These are phyloP conservation scores for Malthinus seriepunctatus DNA, from an alignment of 2,888 invertebrate genomes.

Conservation along the genomic window DNA sequence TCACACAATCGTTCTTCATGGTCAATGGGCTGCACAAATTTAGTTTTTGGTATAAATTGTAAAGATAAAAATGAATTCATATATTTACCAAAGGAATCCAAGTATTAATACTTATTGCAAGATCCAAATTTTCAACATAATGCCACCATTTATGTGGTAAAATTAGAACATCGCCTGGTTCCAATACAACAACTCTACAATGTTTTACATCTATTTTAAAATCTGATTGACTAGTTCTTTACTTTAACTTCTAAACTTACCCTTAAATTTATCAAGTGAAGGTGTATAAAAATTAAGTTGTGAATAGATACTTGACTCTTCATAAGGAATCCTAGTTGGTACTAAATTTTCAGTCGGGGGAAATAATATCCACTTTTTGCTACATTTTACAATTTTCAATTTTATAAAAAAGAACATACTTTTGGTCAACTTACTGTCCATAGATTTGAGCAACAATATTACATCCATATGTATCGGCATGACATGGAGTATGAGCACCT, in stretches of 20 bases:
- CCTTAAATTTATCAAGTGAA: constrained; percentile 56
- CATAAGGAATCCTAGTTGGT: constrained; percentile 89
- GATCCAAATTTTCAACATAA: constrained; percentile 86
- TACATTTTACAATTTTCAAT: constrained; percentile 47
- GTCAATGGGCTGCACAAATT: constrained; percentile 49
- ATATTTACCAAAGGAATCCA: constrained; percentile 73
- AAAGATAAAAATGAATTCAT: not conserved
- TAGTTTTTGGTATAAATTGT: not conserved
- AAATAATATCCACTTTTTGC: constrained; percentile 91
- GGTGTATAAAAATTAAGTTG: constrained; percentile 79
- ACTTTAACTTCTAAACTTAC: constrained; percentile 43
- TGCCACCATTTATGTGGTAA: constrained; percentile 98
- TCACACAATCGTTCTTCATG: constrained; percentile 63
- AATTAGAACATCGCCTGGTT: constrained; percentile 84
- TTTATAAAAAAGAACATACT: not conserved
- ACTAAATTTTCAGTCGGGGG: constrained; percentile 76
- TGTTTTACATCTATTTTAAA: constrained; percentile 24
- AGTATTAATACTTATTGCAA: constrained; percentile 65
- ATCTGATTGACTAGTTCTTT: no score
- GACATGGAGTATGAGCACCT: constrained; percentile 91
- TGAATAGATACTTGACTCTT: constrained; percentile 94
- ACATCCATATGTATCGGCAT: constrained; percentile 91
- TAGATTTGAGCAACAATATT: constrained; percentile 89
- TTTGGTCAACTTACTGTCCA: constrained; percentile 67
- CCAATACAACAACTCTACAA: constrained; percentile 63